A percentile compares a stretch with the other conserved stretches of the same genome.
Conservation (phyloP, 92 coral and sea anemone species). For the Zoanthus sansibaricus region DNA sequence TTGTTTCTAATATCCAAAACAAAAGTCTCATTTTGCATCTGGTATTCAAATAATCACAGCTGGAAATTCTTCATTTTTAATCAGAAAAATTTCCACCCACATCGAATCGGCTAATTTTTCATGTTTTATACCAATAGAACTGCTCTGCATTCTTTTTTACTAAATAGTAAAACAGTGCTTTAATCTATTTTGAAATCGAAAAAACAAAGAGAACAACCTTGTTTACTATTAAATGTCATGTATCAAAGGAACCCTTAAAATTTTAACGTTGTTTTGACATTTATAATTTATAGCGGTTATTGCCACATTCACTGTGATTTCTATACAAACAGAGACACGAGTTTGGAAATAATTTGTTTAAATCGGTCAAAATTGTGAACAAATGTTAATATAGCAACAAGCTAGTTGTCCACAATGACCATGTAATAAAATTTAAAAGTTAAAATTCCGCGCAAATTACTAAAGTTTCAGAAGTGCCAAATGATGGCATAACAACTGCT, state of each 20-base stretch:
- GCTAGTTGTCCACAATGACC: too few relatives aligned
- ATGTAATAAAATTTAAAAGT: background rate
- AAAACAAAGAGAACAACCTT: slow-evolving; percentile 3
- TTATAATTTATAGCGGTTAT: slow-evolving; percentile 23
- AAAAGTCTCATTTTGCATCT: slow-evolving; percentile 7
- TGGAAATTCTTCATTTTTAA: background rate
- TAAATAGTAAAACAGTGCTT: background rate
- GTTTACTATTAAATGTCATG: slow-evolving; percentile 8
- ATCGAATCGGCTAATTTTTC: background rate
- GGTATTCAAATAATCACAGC: slow-evolving; percentile 20
- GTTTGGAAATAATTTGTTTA: background rate
- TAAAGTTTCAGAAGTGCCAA: slow-evolving; percentile 26
- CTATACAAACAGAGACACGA: background rate
- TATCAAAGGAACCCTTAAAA: slow-evolving; percentile 41
- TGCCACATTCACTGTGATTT: background rate
- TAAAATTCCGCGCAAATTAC: slow-evolving; percentile 18
- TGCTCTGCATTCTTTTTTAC: too few relatives aligned
- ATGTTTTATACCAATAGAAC: background rate
- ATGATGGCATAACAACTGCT: slow-evolving; percentile 17
- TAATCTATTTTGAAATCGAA: background rate
- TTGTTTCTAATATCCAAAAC: slow-evolving; percentile 21
- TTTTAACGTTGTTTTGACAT: slow-evolving; percentile 35
- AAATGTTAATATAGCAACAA: background rate
- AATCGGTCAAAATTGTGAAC: background rate
- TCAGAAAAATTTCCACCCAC: background rate